Evolutionary conservation across 1,140 invertebrate genomes (phyloP).

Genomic region (Meloidogyne exigua): DNA sequence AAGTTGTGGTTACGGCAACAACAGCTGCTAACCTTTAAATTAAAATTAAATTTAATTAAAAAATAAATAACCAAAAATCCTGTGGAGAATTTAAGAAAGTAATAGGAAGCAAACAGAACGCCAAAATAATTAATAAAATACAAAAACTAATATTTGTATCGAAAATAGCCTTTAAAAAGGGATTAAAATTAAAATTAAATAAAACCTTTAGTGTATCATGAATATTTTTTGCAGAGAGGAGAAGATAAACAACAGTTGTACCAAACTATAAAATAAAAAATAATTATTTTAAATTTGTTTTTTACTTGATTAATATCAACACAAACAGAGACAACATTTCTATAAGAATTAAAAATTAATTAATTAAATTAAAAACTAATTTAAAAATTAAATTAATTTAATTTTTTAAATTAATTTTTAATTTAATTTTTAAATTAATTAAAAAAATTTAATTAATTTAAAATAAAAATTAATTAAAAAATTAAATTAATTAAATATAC

Average conservation of each 20-base stretch:
- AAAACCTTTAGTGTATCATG: conserved; percentile 67
- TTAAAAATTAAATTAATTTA: no score
- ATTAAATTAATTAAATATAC: conserved; percentile 64
- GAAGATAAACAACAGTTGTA: conserved; percentile 73
- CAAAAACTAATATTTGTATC: conserved; percentile 69
- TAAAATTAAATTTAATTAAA: conserved; percentile 67
- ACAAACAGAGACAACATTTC: conserved; percentile 66
- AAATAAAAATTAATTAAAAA: conserved; percentile 14
- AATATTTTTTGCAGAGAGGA: conserved; percentile 71
- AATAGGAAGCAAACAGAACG: conserved; percentile 69
- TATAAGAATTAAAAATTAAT: conserved; percentile 68
- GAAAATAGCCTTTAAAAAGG: conserved; percentile 68
- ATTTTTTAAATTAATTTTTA: no score
- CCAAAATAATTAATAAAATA: conserved; percentile 72
- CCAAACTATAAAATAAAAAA: conserved; percentile 75
- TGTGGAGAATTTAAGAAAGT: conserved; percentile 75
- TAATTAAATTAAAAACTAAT: conserved; percentile 57
- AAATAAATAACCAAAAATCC: conserved; percentile 72
- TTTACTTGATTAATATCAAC: conserved; percentile 71
- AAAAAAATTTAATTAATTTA: conserved; percentile 11
- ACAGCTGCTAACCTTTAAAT: conserved; percentile 62
- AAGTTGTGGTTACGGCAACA: conserved; percentile 51
- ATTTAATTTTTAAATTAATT: neutral
- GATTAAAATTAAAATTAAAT: conserved; percentile 64
- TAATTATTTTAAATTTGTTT: conserved; percentile 70